A percentile compares a stretch with the other conserved stretches of the same genome.
Conservation (phyloP, 2,797 vertebrate species). For the Danio albolineatus region DNA sequence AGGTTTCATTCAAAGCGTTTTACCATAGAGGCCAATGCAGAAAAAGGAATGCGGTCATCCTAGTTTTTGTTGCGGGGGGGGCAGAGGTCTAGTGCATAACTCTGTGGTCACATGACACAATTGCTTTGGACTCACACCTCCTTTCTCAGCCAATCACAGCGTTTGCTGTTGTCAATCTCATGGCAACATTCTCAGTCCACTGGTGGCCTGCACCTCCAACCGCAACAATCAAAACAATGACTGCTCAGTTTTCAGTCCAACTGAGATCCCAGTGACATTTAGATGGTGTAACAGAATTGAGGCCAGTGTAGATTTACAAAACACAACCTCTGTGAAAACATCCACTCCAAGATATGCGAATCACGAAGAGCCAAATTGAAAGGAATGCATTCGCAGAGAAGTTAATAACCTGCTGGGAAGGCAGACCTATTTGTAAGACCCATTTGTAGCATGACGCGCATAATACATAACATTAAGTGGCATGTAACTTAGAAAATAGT, state of each 20-base stretch:
- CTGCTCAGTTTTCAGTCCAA: conserved; percentile 36
- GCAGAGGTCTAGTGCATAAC: conserved; percentile 59
- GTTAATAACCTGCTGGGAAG: not conserved
- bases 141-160: conserved; percentile 74
- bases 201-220: conserved; percentile 23
- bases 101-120: conserved; percentile 71
- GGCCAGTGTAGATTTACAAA: not conserved
- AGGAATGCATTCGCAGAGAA: not conserved
- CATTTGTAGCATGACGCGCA: no score
- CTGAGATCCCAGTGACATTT: conserved; percentile 35
- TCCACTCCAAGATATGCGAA: not conserved
- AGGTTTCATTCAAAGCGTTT: no score
- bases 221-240: conserved; percentile 53
- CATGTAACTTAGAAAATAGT: not conserved
- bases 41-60: conserved; percentile 72
- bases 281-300: conserved; percentile 1
- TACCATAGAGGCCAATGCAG: conserved; percentile 64
- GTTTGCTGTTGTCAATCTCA: conserved; percentile 60
- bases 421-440: not conserved
- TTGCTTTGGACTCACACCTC: conserved; percentile 73
- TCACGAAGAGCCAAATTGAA: not conserved
- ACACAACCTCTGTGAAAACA: not conserved
- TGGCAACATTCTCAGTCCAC: conserved; percentile 45
- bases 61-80: conserved; percentile 48
- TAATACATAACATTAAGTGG: not conserved